Conservation (phyloP, 2,113 vertebrate species). For the Telmatochromis sp. region DNA sequence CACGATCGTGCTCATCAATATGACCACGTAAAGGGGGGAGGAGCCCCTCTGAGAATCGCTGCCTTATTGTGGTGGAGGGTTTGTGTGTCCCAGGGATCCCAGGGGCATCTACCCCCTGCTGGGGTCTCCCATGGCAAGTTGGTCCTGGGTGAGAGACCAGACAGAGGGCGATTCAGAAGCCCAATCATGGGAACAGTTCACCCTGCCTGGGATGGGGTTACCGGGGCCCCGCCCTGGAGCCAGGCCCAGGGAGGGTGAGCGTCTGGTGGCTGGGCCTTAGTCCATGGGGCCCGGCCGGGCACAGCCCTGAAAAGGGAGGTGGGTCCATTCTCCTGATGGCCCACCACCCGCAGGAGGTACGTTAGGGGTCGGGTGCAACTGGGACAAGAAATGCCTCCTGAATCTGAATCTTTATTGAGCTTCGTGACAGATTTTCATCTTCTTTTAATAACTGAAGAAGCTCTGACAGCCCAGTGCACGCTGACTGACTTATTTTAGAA, state of each 20-base stretch:
- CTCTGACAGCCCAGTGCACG: not conserved
- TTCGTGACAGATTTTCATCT: not conserved
- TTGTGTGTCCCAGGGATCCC: not conserved
- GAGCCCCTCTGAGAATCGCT: not conserved
- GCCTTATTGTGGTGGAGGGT: not conserved
- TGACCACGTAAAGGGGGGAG: fast-evolving
- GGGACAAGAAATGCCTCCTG: not conserved
- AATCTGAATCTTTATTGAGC: not conserved
- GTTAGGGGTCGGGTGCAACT: not conserved
- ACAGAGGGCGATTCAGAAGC: fast-evolving
- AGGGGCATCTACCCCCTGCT: not conserved
- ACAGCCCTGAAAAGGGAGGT: fast-evolving
- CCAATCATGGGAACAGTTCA: fast-evolving
- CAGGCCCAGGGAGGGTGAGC: not conserved
- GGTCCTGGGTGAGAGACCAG: not conserved
- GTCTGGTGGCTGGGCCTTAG: not conserved
- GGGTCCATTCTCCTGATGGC: not conserved
- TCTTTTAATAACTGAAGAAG: not conserved
- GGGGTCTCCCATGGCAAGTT: not conserved
- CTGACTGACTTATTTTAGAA: not conserved
- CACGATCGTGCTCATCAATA: fast-evolving
- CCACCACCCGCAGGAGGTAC: not conserved
- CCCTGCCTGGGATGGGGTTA: not conserved
- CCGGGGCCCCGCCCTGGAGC: not conserved
- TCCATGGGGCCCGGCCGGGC: fast-evolving